Evolutionary conservation across 2,113 vertebrate species (phyloP), one percentile per base, ranked within the genome.

Genomic region (Tachycineta bicolor): DNA sequence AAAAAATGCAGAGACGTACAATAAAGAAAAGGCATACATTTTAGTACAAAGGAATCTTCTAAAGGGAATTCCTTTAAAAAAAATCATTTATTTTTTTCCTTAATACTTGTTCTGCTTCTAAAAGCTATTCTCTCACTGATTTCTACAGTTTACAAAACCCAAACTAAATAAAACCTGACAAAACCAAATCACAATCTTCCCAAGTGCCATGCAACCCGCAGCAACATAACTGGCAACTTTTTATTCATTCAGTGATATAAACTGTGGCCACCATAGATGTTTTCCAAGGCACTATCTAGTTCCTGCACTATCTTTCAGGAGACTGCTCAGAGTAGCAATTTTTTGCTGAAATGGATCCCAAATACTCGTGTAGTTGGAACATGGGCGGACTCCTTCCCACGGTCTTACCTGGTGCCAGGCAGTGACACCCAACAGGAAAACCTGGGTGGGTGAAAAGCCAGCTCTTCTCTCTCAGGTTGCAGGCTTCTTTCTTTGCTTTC

Each of bases 331-430:
- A 79, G 63, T 0, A 3, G 34, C 21, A 68, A 5, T 43, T 55
- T 44, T 10, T 60, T 44, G 12, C 41, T 43, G 41, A 59, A 83
- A n/a, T 24, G 8, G 46, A 49, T 52, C n/a, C 74, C n/a, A 3
- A 2, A 44, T 11, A 21, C 24, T 43, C 0, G 0, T 29, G 71
- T 11, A 26, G 24, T 1, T 1, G 6, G 56, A 60, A 34, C 1
- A 1, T 0, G 0, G 10, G 8, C 24, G 26, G 7, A 14, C 5
- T 28, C 21, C 44, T 91, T 87, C 68, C 37, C 41, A 46, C 6
- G 63, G 55, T n/a, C 13, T 24, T 49, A 31, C 74, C 52, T 8
- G 56, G 16, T 11, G 55, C 14, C 2, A 3, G 18, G 14, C 52
- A 55, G 37, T 1, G 1, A 58, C 21, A 53, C 7, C 28, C 60